Evolutionary conservation across 2,888 invertebrate genomes (phyloP).

Genomic region (Pollenia amentaria): DNA sequence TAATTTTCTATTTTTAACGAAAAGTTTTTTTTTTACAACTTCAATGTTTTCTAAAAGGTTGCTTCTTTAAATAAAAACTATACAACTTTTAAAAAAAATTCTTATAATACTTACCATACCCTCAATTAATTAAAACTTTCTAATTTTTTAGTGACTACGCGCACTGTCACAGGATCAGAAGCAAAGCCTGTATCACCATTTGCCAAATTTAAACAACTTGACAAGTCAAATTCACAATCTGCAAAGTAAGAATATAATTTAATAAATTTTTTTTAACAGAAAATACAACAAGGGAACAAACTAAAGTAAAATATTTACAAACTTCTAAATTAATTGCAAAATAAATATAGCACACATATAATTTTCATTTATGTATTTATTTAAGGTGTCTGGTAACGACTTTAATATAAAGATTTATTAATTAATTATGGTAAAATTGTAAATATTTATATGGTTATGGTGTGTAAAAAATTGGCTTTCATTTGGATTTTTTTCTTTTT

Average conservation of each 20-base stretch:
- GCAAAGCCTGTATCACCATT: conserved; percentile 92
- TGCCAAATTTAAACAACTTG: conserved; percentile 96
- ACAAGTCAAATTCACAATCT: conserved; percentile 92
- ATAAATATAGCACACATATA: conserved; percentile 10
- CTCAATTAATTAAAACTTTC: not conserved
- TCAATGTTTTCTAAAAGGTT: no score
- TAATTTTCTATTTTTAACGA: no score
- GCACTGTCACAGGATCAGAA: conserved; percentile 86
- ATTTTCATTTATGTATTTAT: conserved; percentile 2
- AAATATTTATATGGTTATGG: conserved; percentile 4
- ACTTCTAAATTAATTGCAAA: not conserved
- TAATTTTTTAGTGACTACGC: conserved; percentile 82
- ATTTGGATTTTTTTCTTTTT: not conserved
- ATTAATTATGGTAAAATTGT: not conserved
- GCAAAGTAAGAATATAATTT: conserved; percentile 88
- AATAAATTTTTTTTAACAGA: conserved; percentile 1
- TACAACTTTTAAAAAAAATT: not conserved
- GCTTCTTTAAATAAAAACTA: no score
- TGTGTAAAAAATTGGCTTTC: not conserved
- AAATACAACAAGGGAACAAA: not conserved
- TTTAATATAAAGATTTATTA: not conserved
- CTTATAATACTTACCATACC: conserved; percentile 8
- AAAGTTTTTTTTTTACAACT: no score
- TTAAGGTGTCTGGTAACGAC: conserved; percentile 26
- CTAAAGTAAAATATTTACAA: not conserved